A percentile compares a stretch with the other conserved stretches of the same genome.
Evolutionary conservation across 2,797 vertebrate genomes (phyloP).

Genomic region (Syngnathus acus): DNA sequence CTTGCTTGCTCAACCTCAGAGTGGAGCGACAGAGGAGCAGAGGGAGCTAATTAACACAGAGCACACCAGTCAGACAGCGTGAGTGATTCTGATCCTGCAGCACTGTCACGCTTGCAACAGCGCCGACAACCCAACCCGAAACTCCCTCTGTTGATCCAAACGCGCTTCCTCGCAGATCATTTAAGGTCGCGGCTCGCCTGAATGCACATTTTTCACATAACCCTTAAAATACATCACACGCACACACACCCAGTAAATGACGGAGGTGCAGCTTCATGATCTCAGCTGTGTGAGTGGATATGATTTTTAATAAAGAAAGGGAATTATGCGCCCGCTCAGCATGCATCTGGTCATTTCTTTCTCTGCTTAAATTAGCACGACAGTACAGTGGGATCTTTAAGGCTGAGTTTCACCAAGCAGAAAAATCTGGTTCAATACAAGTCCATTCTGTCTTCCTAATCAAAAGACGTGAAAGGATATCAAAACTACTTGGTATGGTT

Average conservation of each 20-base stretch:
- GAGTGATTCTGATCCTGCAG: conserved; percentile 37
- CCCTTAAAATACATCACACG: too few species aligned
- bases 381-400: too few species aligned
- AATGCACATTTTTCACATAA: not conserved
- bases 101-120: conserved; percentile 28
- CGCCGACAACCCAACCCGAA: conserved; percentile 29
- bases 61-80: conserved; percentile 28
- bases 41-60: conserved; percentile 53
- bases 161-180: conserved; percentile 15
- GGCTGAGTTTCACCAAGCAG: too few species aligned
- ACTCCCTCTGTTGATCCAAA: conserved; percentile 19
- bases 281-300: not conserved
- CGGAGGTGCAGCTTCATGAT: not conserved
- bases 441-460: too few species aligned
- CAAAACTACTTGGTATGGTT: too few species aligned
- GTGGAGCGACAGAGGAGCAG: conserved; percentile 6
- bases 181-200: conserved; percentile 21
- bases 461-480: too few species aligned
- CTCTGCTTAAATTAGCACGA: not conserved
- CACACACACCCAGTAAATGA: not conserved
- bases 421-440: too few species aligned
- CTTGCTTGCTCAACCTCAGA: conserved; percentile 20
- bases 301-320: not conserved
- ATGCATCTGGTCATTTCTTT: not conserved
- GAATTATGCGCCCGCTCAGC: not conserved